These are phyloP conservation scores for Gymnothorax reevesii DNA, from an alignment of 2,797 vertebrate species.

Conservation along the genomic window DNA sequence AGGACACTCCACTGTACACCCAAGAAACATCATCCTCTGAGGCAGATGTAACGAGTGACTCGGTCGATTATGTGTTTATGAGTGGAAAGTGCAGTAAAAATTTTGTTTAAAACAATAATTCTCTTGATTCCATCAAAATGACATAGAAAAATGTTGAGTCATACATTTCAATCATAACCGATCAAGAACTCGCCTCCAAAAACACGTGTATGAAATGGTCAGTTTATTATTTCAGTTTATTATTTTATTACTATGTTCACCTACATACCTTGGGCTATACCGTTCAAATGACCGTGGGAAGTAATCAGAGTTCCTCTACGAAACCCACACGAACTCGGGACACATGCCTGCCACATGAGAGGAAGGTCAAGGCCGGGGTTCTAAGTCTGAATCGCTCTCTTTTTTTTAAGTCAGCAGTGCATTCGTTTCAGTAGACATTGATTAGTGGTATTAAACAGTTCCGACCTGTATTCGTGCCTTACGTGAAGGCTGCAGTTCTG, in stretches of 20 bases:
- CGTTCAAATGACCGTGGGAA: too few species aligned
- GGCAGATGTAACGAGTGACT: background rate
- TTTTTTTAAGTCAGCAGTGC: too few species aligned
- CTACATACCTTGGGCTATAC: too few species aligned
- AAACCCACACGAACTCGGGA: too few species aligned
- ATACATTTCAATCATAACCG: background rate
- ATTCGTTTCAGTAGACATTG: background rate
- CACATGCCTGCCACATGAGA: too few species aligned
- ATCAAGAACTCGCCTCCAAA: background rate
- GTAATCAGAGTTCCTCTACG: too few species aligned
- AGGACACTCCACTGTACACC: background rate
- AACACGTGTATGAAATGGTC: too few species aligned
- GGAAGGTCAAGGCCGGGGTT: too few species aligned
- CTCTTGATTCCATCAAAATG: background rate
- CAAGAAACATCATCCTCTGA: background rate
- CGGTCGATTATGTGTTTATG: background rate
- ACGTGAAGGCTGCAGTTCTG: background rate
- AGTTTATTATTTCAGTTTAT: too few species aligned
- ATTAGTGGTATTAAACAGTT: background rate
- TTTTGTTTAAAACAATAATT: background rate
- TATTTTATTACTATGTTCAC: too few species aligned
- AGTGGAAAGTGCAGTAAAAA: slow-evolving; percentile 1
- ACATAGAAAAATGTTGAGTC: background rate
- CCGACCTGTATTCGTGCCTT: background rate
- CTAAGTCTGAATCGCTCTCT: too few species aligned